Conservation (phyloP, 92 coral and sea anemone species). For the Porites divaricata region DNA sequence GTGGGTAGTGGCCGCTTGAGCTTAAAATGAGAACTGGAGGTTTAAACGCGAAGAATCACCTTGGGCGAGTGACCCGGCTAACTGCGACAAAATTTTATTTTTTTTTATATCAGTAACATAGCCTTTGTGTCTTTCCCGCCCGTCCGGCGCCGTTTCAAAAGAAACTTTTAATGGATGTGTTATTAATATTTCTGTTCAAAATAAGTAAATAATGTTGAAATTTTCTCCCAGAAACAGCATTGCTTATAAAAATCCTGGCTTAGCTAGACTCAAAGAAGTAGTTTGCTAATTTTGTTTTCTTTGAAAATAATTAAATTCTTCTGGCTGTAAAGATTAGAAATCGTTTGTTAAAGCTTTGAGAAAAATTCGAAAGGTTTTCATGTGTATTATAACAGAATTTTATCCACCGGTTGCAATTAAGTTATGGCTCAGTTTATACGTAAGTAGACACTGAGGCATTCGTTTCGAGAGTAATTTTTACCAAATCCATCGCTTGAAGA, state of each 20-base stretch:
- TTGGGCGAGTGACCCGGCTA: background rate
- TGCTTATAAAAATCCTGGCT: background rate
- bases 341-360: background rate
- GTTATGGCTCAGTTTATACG: background rate
- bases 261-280: background rate
- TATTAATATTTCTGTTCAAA: slow-evolving; percentile 31
- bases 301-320: background rate
- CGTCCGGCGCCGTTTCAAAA: slow-evolving; percentile 42
- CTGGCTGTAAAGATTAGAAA: background rate
- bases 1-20: background rate
- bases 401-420: background rate
- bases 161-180: slow-evolving; percentile 25
- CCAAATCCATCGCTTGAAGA: background rate
- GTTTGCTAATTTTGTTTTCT: slow-evolving; percentile 3
- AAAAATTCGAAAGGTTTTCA: slow-evolving; percentile 16
- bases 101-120: background rate
- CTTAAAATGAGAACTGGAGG: background rate
- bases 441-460: background rate
- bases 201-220: slow-evolving; percentile 18
- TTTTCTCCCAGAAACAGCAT: slow-evolving; percentile 9
- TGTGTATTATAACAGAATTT: slow-evolving; percentile 20
- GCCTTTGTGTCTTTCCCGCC: slow-evolving; percentile 13
- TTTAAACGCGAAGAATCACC: background rate
- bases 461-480: background rate
- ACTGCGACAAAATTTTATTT: slow-evolving; percentile 6